Percentiles rank a stretch among this genome's conserved stretches.
Conservation (phyloP, 2,113 vertebrate species). For the Anolis carolinensis region DNA sequence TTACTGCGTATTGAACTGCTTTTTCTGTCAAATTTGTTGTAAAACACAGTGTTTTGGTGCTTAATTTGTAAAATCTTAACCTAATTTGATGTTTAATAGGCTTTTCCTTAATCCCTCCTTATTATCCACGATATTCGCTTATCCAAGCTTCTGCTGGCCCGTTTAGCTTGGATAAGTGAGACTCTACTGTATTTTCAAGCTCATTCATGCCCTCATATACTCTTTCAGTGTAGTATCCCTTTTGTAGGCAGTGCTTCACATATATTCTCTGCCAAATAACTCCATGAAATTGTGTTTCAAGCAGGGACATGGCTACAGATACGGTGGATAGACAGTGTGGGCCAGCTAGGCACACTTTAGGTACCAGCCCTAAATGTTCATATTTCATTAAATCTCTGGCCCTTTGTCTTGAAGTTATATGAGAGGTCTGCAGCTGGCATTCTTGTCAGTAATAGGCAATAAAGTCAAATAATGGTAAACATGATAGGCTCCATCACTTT, state of each 20-base stretch:
- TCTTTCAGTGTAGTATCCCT: background rate
- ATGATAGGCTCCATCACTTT: background rate
- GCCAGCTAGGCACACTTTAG: background rate
- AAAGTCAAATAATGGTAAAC: background rate
- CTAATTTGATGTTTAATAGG: no score
- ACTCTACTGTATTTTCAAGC: no score
- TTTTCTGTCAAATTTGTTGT: no score
- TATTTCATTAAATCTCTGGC: background rate
- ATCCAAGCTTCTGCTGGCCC: no score
- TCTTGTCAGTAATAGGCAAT: background rate
- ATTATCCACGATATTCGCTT: no score
- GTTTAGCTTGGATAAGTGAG: no score
- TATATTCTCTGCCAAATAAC: background rate
- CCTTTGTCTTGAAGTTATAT: background rate
- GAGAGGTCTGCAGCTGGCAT: background rate
- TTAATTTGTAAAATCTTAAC: no score
- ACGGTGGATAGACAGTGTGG: no score
- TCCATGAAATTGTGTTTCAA: background rate
- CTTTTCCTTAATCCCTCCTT: no score
- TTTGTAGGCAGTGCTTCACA: background rate
- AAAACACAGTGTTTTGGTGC: no score
- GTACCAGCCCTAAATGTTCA: background rate
- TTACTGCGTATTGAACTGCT: no score
- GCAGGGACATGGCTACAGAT: background rate
- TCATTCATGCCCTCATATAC: no score